A percentile compares a stretch with the other conserved stretches of the same genome.
Conservation (phyloP, 2,888 invertebrate species). For the Chrysolina americana region DNA sequence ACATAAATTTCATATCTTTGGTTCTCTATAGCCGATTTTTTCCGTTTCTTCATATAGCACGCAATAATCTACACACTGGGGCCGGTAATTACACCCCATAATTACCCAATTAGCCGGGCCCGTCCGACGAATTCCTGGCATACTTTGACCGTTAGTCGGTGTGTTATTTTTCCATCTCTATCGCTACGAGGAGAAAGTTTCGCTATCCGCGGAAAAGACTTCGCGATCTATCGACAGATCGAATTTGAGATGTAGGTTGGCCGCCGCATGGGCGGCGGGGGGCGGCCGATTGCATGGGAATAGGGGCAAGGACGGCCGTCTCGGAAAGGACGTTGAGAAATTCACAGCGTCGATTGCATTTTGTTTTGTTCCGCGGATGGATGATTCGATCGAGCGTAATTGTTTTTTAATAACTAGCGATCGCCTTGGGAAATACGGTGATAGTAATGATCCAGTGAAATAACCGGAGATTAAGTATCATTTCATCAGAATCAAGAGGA, state of each 20-base stretch:
- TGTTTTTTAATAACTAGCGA: background rate
- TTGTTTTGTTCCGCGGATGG: background rate
- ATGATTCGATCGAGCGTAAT: background rate
- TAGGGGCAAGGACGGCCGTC: slow-evolving; percentile 15
- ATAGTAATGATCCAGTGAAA: background rate
- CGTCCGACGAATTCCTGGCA: slow-evolving; percentile 4
- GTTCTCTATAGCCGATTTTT: no score
- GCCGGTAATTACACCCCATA: background rate
- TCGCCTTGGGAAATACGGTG: background rate
- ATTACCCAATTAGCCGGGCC: background rate
- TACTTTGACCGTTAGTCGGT: slow-evolving; percentile 11
- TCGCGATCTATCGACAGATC: slow-evolving; percentile 10
- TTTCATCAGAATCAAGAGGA: no score
- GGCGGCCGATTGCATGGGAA: background rate
- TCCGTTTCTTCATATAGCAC: background rate
- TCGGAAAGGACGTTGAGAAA: slow-evolving; percentile 7
- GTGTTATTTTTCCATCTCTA: slow-evolving; percentile 8
- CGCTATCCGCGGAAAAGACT: background rate
- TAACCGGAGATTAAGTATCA: no score
- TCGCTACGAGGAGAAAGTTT: slow-evolving; percentile 6
- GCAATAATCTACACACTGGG: background rate
- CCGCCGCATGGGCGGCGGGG: background rate
- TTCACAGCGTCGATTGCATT: background rate
- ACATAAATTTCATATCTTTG: no score
- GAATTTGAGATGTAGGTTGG: background rate